Conservation (phyloP, 2,113 vertebrate species). For the Tilapia sparmanii region DNA sequence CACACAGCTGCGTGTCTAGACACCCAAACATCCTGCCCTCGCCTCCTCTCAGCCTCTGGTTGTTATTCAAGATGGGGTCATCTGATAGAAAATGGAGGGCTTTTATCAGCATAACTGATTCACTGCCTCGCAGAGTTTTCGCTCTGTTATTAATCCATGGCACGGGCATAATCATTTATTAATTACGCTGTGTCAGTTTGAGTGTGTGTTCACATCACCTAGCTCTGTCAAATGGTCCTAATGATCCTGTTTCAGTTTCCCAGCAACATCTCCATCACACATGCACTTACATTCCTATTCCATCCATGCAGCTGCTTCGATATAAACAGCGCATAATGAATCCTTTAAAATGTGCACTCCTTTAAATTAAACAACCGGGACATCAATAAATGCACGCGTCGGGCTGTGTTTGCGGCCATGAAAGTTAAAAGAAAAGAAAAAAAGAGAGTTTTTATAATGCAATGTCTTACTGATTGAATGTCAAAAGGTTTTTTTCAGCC, state of each 20-base stretch:
- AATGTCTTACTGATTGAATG: background rate
- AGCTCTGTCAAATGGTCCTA: slow-evolving; percentile 14
- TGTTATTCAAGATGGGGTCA: slow-evolving; percentile 44
- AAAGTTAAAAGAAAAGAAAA: background rate
- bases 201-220: slow-evolving; percentile 20
- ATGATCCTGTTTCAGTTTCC: slow-evolving; percentile 12
- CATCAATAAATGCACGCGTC: background rate
- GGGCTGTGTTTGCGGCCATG: background rate
- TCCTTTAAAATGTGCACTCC: background rate
- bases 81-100: slow-evolving; percentile 24
- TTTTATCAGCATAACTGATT: slow-evolving; percentile 50
- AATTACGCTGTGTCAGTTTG: slow-evolving; percentile 9
- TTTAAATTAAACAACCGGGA: background rate
- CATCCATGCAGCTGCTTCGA: background rate
- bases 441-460: background rate
- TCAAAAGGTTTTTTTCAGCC: background rate
- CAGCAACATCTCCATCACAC: slow-evolving; percentile 4
- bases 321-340: background rate
- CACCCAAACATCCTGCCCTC: background rate
- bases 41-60: background rate
- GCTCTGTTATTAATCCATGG: slow-evolving; percentile 17
- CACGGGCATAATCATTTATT: slow-evolving; percentile 22
- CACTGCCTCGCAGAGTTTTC: background rate
- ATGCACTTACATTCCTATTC: slow-evolving; percentile 1
- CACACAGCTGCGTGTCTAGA: slow-evolving; percentile 27